A percentile compares a stretch with the other conserved stretches of the same genome.
These are phyloP conservation scores for Dasypogon diadema DNA, from an alignment of 2,888 invertebrate species.

Conservation along the genomic window DNA sequence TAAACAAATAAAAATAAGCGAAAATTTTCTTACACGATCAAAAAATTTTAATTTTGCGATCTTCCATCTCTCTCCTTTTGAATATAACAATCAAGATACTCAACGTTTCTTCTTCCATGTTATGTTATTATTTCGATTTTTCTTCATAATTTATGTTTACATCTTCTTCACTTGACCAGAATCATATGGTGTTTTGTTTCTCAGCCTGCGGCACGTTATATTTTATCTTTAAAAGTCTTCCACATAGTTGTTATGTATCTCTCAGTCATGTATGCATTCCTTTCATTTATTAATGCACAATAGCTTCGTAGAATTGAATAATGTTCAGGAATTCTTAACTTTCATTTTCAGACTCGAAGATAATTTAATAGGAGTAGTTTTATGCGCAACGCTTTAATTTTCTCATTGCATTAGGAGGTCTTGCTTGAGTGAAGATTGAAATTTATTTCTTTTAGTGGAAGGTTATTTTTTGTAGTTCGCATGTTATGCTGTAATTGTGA, in stretches of 20 bases:
- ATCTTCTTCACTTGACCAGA: not conserved
- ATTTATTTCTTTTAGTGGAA: not conserved
- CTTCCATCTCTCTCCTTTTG: too few species aligned
- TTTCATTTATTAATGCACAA: not conserved
- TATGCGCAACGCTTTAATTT: not conserved
- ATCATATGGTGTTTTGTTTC: not conserved
- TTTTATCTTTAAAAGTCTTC: not conserved
- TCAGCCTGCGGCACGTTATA: too few species aligned
- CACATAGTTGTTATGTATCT: not conserved
- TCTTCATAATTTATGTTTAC: not conserved
- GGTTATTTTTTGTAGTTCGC: not conserved
- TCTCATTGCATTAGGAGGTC: not conserved
- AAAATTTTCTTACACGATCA: too few species aligned
- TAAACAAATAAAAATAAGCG: too few species aligned
- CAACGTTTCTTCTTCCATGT: too few species aligned
- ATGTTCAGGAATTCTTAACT: not conserved
- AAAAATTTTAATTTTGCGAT: too few species aligned
- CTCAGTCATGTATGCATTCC: not conserved
- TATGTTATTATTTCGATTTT: too few species aligned
- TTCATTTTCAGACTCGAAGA: not conserved
- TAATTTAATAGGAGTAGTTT: constrained; percentile 14
- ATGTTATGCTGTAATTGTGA: not conserved
- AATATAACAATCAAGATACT: too few species aligned
- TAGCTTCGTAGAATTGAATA: not conserved
- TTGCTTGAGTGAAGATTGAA: not conserved